Evolutionary conservation across 2,888 invertebrate genomes (phyloP), one percentile per base, ranked within the genome.

Genomic region (Homarus gammarus): DNA sequence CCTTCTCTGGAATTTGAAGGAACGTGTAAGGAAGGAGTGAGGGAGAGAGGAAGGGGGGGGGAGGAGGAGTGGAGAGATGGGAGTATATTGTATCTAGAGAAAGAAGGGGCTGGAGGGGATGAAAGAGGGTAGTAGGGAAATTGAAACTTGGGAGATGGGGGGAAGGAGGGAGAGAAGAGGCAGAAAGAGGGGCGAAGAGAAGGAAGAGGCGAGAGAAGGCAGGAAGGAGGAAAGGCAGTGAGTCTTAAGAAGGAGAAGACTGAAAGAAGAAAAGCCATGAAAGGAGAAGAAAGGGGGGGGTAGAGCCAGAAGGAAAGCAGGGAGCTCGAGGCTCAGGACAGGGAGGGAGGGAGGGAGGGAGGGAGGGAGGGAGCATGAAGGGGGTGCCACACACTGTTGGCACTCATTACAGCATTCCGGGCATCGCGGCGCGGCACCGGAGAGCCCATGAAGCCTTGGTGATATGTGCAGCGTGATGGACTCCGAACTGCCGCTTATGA

Each of bases 331-430:
- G 78, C 15, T 33, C 12, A 31, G 27, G 33, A 27, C 56, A 73
- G 72, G 44, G 84, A 51, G 61, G 6, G 73, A 56, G 38, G 33
- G 73, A 33, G 56, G 61, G 56, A 64, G 40, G 38, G 27, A 51
- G 31, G 56, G 49, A 56, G 33, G n/a, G 70, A 51, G 27, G 36
- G 44, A 33, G 49, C 2, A 22, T 51, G 36, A 15, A 36, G 22
- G 31, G 31, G 8, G 40, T 15, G 77, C n/a, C 61, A 31, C 40
- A 51, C 51, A 51, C 44, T 75, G 44, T 44, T 85, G 85, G 85
- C 85, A 77, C 85, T 85, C 85, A 77, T 85, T 85, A 85, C 85
- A 77, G 36, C 85, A 85, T 85, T 85, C 85, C 85, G 31, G 77
- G 85, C 85, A 85, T 85, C 44, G 77, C 85, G 38, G 27, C 40